A percentile compares a stretch with the other conserved stretches of the same genome.
Evolutionary conservation across 2,113 vertebrate species (phyloP).

Genomic region (Dendropsophus ebraccatus): DNA sequence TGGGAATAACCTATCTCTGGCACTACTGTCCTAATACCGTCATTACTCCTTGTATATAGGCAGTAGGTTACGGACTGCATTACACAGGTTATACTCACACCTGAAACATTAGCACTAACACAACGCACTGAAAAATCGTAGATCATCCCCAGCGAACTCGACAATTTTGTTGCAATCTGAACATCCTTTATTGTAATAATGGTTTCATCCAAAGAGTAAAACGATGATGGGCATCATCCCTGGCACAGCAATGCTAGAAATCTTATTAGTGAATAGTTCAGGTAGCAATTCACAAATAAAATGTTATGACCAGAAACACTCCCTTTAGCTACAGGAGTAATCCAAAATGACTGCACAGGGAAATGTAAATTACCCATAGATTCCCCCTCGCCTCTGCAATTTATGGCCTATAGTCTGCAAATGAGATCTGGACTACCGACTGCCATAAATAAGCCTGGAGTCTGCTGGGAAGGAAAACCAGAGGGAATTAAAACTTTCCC

Average conservation of each 20-base stretch:
- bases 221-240: background rate
- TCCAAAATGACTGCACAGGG: background rate
- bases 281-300: background rate
- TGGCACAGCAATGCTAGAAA: background rate
- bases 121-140: background rate
- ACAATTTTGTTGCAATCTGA: background rate
- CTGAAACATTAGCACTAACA: background rate
- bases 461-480: background rate
- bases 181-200: background rate
- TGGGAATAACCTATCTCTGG: background rate
- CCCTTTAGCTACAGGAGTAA: background rate
- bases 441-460: background rate
- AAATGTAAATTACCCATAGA: background rate
- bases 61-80: background rate
- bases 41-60: background rate
- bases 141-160: background rate
- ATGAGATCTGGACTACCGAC: background rate
- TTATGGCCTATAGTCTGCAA: background rate
- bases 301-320: background rate
- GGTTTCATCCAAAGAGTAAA: background rate
- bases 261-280: background rate
- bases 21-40: background rate
- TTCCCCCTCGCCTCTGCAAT: background rate
- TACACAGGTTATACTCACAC: background rate
- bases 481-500: background rate